Conservation (phyloP, 1,140 invertebrate genomes). For the Eurosta solidaginis region DNA sequence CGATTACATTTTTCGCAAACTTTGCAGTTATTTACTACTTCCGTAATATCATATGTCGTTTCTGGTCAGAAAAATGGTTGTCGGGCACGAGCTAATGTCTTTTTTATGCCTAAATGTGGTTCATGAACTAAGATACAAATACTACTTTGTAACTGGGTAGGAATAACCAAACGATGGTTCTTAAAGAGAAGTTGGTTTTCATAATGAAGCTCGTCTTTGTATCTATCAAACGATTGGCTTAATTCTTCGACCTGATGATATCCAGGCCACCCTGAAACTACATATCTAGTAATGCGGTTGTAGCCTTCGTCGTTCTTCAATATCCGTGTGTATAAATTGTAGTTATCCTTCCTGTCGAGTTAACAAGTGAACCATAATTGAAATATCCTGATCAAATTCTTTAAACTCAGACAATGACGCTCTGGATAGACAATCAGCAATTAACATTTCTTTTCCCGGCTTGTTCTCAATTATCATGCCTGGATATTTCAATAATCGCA, state of each 20-base stretch:
- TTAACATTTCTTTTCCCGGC: conserved; percentile 38
- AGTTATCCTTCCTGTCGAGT: conserved; percentile 1
- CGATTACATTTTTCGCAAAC: conserved; percentile 35
- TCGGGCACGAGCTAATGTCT: neutral
- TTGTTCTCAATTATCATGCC: conserved; percentile 49
- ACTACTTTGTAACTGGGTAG: neutral
- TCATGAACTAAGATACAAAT: neutral
- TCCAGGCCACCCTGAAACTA: neutral
- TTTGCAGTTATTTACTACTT: neutral
- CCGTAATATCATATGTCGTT: neutral
- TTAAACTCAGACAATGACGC: conserved; percentile 24
- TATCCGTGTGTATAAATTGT: neutral
- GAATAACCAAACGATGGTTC: conserved; percentile 25
- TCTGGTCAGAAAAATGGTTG: neutral
- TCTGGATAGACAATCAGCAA: conserved; percentile 43
- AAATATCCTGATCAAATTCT: conserved; percentile 31
- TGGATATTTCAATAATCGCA: conserved; percentile 16
- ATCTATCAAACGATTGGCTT: neutral
- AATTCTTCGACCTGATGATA: conserved; percentile 19
- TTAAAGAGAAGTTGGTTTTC: conserved; percentile 33
- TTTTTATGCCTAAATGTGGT: too few relatives aligned
- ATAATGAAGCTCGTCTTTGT: conserved; percentile 6
- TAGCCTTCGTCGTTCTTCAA: neutral
- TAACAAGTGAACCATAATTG: conserved; percentile 33
- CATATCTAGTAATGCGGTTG: conserved; percentile 28